Percentiles rank a stretch among this genome's conserved stretches.
These are phyloP conservation scores for Siniperca obscura DNA, from an alignment of 2,797 vertebrate species.

Conservation along the genomic window DNA sequence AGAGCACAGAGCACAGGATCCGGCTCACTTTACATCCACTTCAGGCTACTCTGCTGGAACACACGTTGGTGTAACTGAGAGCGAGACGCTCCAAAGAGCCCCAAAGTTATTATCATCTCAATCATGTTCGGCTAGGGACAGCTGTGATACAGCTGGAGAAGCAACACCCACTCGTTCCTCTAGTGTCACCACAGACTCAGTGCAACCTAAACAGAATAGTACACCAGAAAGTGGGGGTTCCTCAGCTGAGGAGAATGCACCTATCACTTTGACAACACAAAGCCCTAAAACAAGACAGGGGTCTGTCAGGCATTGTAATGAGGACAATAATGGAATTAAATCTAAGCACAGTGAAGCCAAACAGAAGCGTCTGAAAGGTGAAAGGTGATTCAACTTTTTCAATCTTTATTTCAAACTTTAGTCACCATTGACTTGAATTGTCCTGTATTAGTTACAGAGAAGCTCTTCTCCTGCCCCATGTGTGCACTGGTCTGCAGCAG, in stretches of 20 bases:
- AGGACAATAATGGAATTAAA: neutral
- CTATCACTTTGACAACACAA: neutral
- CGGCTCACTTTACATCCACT: neutral
- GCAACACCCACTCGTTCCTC: neutral
- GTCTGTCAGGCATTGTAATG: neutral
- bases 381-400: conserved; percentile 71
- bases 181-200: neutral
- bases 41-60: neutral
- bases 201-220: neutral
- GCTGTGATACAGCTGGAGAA: neutral
- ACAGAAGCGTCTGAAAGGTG: conserved; percentile 69
- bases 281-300: neutral
- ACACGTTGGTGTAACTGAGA: neutral
- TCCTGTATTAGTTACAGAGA: conserved; percentile 62
- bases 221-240: neutral
- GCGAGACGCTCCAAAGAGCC: neutral
- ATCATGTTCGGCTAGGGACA: neutral
- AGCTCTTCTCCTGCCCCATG: conserved; percentile 88
- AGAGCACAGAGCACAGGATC: conserved; percentile 61
- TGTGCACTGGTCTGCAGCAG: conserved; percentile 86
- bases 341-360: conserved; percentile 74
- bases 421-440: neutral
- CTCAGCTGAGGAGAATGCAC: neutral
- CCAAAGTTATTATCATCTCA: neutral
- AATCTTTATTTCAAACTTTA: neutral